phyloP scores from a whole-genome alignment of 2,797 vertebrate species.

The Taeniopygia guttata region DNA sequence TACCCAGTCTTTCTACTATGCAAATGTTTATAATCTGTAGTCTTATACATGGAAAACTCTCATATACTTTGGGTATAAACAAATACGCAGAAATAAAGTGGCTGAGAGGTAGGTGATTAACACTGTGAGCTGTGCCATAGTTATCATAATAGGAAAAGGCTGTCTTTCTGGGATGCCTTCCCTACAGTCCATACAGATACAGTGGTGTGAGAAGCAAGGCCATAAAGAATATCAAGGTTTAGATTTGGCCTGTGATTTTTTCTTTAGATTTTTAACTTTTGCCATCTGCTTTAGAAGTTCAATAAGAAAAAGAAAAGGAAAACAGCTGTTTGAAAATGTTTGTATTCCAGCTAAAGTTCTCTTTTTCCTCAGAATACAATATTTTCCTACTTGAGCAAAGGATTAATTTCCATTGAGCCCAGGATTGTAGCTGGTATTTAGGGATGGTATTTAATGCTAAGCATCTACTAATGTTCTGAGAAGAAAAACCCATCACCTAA shows the following conservation, averaged over 20 bases:
- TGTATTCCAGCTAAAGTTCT: background rate
- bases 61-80: background rate
- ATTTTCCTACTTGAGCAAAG: background rate
- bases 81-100: background rate
- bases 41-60: conserved; percentile 2
- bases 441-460: background rate
- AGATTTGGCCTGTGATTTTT: background rate
- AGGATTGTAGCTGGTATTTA: background rate
- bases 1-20: background rate
- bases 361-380: background rate
- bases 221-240: background rate
- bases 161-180: background rate
- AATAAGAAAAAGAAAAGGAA: background rate
- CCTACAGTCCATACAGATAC: background rate
- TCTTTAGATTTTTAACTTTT: background rate
- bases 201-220: background rate
- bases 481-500: background rate
- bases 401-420: background rate
- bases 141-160: background rate
- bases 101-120: background rate
- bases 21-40: background rate
- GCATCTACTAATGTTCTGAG: background rate
- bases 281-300: background rate
- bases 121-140: background rate
- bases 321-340: background rate